Conservation (phyloP, 2,888 invertebrate genomes). For the Abrostola tripartita region DNA sequence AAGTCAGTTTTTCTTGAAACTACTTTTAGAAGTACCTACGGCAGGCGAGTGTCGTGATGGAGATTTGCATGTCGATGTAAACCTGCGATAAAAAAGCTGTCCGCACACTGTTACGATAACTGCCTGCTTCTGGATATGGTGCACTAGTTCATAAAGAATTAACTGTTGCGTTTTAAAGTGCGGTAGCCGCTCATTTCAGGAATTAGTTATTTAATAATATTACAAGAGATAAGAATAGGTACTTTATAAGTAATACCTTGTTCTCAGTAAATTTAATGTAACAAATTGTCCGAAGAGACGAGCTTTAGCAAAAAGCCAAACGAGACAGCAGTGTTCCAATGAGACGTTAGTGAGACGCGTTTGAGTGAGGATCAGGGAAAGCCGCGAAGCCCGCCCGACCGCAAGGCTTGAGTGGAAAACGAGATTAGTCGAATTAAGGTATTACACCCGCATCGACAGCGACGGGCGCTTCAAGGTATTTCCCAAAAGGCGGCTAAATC, state of each 20-base stretch:
- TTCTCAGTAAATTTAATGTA: slow-evolving; percentile 7
- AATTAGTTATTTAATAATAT: slow-evolving; percentile 41
- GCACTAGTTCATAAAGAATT: slow-evolving; percentile 31
- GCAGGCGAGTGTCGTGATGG: slow-evolving; percentile 64
- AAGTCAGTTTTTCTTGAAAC: slow-evolving; percentile 65
- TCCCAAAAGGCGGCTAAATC: slow-evolving; percentile 83
- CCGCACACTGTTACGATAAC: slow-evolving; percentile 53
- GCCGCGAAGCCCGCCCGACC: slow-evolving; percentile 60
- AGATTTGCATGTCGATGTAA: slow-evolving; percentile 73
- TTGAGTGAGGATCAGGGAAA: slow-evolving; percentile 61
- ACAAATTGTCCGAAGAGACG: slow-evolving; percentile 32
- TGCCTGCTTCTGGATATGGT: slow-evolving; percentile 55
- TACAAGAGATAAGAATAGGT: slow-evolving; percentile 36
- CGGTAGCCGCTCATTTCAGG: slow-evolving; percentile 49
- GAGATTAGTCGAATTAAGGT: slow-evolving; percentile 84
- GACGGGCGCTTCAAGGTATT: slow-evolving; percentile 74
- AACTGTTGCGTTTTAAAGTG: too few species aligned
- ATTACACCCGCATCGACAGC: slow-evolving; percentile 78
- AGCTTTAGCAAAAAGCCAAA: slow-evolving; percentile 53
- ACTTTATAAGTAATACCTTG: slow-evolving; percentile 9
- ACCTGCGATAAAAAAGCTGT: slow-evolving; percentile 62
- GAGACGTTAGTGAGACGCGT: slow-evolving; percentile 54
- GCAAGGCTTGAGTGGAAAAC: slow-evolving; percentile 70
- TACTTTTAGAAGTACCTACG: slow-evolving; percentile 58
- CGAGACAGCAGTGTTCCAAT: slow-evolving; percentile 56